Evolutionary conservation across 2,888 invertebrate genomes (phyloP).

Genomic region (Zygogramma bicolorata): DNA sequence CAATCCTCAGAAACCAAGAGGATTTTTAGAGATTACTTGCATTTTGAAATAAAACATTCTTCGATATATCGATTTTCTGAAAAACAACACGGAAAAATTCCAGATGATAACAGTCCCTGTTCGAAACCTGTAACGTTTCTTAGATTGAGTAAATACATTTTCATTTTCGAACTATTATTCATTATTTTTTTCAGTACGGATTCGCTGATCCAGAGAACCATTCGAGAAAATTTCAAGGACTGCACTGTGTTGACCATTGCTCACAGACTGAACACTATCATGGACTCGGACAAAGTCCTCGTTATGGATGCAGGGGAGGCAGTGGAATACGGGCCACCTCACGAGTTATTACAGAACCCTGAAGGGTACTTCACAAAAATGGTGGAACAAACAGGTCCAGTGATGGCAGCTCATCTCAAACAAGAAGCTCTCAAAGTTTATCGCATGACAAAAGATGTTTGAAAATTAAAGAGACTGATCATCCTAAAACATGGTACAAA

Average conservation of each 20-base stretch:
- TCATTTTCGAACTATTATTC: background rate
- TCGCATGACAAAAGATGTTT: background rate
- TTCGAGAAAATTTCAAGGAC: constrained; percentile 77
- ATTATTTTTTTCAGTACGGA: constrained; percentile 73
- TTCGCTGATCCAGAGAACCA: constrained; percentile 81
- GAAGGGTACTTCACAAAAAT: constrained; percentile 60
- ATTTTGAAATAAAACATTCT: no score
- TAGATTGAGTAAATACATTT: no score
- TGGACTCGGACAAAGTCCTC: constrained; percentile 83
- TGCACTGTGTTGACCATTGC: constrained; percentile 88
- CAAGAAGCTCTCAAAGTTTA: constrained; percentile 51
- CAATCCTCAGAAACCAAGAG: no score
- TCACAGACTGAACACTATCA: constrained; percentile 85
- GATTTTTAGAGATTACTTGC: no score
- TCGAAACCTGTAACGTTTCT: no score
- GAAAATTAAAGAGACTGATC: background rate
- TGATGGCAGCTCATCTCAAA: constrained; percentile 54
- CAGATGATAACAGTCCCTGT: no score
- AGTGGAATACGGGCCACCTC: constrained; percentile 70
- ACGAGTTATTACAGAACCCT: constrained; percentile 60
- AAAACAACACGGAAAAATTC: no score
- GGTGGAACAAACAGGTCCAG: constrained; percentile 62
- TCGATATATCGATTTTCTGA: no score
- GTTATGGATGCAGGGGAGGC: constrained; percentile 71
- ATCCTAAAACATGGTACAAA: no score